A percentile compares a stretch with the other conserved stretches of the same genome.
phyloP scores from a whole-genome alignment of 2,888 invertebrate genomes.

The Cepaea hortensis region DNA sequence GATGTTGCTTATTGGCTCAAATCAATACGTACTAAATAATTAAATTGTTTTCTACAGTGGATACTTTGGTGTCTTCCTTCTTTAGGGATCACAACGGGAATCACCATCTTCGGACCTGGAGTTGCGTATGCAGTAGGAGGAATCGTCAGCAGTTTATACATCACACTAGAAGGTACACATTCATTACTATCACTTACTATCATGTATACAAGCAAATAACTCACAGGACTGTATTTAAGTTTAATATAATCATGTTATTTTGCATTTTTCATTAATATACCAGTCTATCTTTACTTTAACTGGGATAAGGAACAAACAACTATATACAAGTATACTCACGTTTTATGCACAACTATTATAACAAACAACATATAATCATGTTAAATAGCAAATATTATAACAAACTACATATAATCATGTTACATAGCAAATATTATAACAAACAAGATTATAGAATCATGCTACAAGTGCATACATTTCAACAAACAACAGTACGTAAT shows the following conservation, averaged over 20 bases:
- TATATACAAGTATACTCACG: not conserved
- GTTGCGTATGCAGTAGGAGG: slow-evolving; percentile 63
- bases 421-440: too few relatives aligned
- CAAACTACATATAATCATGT: too few relatives aligned
- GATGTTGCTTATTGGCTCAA: too few relatives aligned
- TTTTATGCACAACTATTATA: not conserved
- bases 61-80: not conserved
- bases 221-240: not conserved
- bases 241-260: not conserved
- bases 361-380: not conserved
- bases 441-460: too few relatives aligned
- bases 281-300: not conserved
- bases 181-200: not conserved
- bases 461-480: too few relatives aligned
- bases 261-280: not conserved
- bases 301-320: not conserved
- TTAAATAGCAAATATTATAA: too few relatives aligned
- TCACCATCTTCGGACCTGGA: slow-evolving; percentile 61
- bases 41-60: not conserved
- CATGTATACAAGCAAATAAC: not conserved
- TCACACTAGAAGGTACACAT: slow-evolving; percentile 64
- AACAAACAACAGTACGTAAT: too few relatives aligned
- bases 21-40: too few relatives aligned
- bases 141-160: slow-evolving; percentile 58
- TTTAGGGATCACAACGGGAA: too few relatives aligned